A percentile compares a stretch with the other conserved stretches of the same genome.
Evolutionary conservation across 1,140 invertebrate species (phyloP).

Genomic region (Aphidius gifuensis): DNA sequence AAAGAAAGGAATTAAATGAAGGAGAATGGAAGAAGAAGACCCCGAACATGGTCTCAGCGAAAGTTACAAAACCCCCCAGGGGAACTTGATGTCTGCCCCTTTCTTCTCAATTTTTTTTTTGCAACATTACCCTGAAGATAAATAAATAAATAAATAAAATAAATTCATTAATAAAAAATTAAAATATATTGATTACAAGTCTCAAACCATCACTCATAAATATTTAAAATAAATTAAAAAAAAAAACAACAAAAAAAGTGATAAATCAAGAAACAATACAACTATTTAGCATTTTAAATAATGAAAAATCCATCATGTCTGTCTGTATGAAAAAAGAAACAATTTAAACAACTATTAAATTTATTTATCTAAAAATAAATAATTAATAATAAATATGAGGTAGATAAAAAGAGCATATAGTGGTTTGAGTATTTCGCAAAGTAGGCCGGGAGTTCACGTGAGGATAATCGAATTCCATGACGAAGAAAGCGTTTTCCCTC

Average conservation of each 20-base stretch:
- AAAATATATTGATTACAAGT: too few species aligned
- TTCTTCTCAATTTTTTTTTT: slow-evolving; percentile 15
- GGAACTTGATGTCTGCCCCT: slow-evolving; percentile 3
- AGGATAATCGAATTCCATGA: slow-evolving; percentile 33
- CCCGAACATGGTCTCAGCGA: slow-evolving; percentile 21
- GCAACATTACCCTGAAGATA: slow-evolving; percentile 5
- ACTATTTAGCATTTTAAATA: too few species aligned
- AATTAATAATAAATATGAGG: not conserved
- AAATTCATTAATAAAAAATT: too few species aligned
- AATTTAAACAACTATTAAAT: too few species aligned
- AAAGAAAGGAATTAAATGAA: slow-evolving; percentile 3
- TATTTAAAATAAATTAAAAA: too few species aligned
- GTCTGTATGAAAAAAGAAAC: too few species aligned
- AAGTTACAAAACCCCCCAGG: slow-evolving; percentile 18
- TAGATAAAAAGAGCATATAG: slow-evolving; percentile 9
- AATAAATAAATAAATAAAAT: not conserved
- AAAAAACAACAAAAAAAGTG: too few species aligned
- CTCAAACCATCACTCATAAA: too few species aligned
- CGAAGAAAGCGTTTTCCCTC: slow-evolving; percentile 33
- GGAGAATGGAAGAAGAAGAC: slow-evolving; percentile 13
- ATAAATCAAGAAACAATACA: too few species aligned
- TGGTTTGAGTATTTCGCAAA: slow-evolving; percentile 22
- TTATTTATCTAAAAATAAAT: not conserved
- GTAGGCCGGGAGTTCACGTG: slow-evolving; percentile 33
- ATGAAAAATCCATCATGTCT: too few species aligned